Conservation (phyloP, 2,888 invertebrate genomes). For the Tiliacea citrago region DNA sequence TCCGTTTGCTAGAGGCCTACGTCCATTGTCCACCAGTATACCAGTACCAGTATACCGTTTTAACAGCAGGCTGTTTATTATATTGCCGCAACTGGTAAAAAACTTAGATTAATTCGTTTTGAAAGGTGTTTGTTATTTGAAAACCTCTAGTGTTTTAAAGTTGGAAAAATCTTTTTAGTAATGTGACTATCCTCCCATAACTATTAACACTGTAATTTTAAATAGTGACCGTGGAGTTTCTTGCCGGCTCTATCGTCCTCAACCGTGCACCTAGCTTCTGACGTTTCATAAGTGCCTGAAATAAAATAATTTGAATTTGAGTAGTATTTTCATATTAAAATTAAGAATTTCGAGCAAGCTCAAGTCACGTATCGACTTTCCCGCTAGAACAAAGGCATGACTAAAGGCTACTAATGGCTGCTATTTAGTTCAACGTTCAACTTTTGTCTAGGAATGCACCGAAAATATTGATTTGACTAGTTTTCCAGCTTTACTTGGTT, state of each 20-base stretch:
- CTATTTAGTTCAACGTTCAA: not conserved
- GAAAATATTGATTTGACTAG: not conserved
- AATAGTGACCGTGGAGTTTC: not conserved
- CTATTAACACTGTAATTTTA: no score
- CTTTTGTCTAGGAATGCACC: not conserved
- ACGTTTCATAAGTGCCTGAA: not conserved
- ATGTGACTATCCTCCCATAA: not conserved
- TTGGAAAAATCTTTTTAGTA: not conserved
- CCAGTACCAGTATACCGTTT: no score
- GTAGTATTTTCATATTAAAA: not conserved
- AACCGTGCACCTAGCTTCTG: not conserved
- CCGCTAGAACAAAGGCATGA: not conserved
- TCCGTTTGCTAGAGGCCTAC: not conserved
- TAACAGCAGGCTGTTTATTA: slow-evolving; percentile 14
- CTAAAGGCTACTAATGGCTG: not conserved
- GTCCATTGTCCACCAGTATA: slow-evolving; percentile 11
- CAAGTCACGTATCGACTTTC: not conserved
- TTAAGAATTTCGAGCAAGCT: not conserved
- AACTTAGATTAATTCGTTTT: not conserved
- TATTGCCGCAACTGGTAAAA: not conserved
- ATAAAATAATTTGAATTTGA: not conserved
- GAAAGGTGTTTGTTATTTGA: not conserved
- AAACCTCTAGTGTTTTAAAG: not conserved
- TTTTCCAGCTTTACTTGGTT: not conserved
- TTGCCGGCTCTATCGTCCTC: no score